Conservation (phyloP, 2,113 vertebrate species). For the Neotragus pygmaeus region DNA sequence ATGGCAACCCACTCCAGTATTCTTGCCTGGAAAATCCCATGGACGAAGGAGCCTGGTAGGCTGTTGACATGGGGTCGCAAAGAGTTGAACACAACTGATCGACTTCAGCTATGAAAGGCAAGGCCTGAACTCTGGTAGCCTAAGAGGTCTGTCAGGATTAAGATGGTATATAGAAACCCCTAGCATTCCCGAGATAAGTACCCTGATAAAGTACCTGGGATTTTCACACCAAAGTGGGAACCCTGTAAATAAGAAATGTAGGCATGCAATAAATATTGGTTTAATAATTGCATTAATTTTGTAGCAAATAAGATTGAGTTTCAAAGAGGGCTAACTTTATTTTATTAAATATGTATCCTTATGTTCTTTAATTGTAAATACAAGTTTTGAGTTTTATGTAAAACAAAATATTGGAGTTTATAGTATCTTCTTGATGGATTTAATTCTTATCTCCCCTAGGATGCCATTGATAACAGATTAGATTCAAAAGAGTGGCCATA, state of each 20-base stretch:
- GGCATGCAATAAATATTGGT: background rate
- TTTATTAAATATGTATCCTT: constrained; percentile 11
- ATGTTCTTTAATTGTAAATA: background rate
- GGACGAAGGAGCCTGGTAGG: background rate
- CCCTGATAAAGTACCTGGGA: background rate
- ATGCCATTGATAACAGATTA: constrained; percentile 95
- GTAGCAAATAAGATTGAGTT: background rate
- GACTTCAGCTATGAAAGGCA: background rate
- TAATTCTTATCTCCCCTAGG: constrained; percentile 75
- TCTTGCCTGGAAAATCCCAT: background rate
- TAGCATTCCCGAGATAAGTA: background rate
- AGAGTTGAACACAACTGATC: background rate
- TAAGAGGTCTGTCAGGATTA: background rate
- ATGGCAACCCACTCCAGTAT: background rate
- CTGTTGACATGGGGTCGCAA: background rate
- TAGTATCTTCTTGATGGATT: constrained; percentile 6
- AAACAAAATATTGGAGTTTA: background rate
- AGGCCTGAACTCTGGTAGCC: background rate
- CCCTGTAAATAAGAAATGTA: background rate
- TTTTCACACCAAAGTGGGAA: background rate
- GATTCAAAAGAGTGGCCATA: constrained; percentile 94
- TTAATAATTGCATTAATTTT: constrained; percentile 7
- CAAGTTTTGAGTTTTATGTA: background rate
- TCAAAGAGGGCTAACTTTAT: background rate
- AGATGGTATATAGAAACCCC: background rate